Evolutionary conservation across 2,888 invertebrate species (phyloP).

Genomic region (Trichogramma dendrolimi): DNA sequence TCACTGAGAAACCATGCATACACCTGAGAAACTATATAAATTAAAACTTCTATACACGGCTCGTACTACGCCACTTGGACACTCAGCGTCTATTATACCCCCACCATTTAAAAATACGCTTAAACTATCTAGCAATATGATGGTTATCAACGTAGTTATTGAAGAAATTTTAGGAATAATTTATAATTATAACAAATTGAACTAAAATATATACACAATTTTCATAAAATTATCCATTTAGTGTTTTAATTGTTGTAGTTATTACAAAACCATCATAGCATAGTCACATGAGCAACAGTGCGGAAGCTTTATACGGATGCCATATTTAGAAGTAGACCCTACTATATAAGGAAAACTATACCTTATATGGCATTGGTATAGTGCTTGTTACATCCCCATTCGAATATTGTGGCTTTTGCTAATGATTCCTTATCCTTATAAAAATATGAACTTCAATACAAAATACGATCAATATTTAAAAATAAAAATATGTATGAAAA

Average conservation of each 20-base stretch:
- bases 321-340: slow-evolving; percentile 78
- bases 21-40: too few relatives aligned
- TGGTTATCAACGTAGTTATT: background rate
- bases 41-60: background rate
- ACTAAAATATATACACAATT: background rate
- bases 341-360: slow-evolving; percentile 78
- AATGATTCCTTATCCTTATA: too few relatives aligned
- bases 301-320: slow-evolving; percentile 60
- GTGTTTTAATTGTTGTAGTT: slow-evolving; percentile 7
- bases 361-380: slow-evolving; percentile 64
- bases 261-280: background rate
- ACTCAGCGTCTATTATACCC: slow-evolving; percentile 8
- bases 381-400: too few relatives aligned
- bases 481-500: too few relatives aligned
- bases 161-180: slow-evolving; percentile 1
- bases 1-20: slow-evolving; percentile 31
- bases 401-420: too few relatives aligned
- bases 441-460: too few relatives aligned
- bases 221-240: background rate
- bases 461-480: too few relatives aligned
- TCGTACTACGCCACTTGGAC: slow-evolving; percentile 11
- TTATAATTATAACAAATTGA: background rate
- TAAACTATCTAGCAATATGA: slow-evolving; percentile 6
- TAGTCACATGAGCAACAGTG: slow-evolving; percentile 27
- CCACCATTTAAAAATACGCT: slow-evolving; percentile 20